A percentile compares a stretch with the other conserved stretches of the same genome.
phyloP scores from a whole-genome alignment of 37 sponge, comb jelly and placozoan species.

The Ianthella basta region DNA sequence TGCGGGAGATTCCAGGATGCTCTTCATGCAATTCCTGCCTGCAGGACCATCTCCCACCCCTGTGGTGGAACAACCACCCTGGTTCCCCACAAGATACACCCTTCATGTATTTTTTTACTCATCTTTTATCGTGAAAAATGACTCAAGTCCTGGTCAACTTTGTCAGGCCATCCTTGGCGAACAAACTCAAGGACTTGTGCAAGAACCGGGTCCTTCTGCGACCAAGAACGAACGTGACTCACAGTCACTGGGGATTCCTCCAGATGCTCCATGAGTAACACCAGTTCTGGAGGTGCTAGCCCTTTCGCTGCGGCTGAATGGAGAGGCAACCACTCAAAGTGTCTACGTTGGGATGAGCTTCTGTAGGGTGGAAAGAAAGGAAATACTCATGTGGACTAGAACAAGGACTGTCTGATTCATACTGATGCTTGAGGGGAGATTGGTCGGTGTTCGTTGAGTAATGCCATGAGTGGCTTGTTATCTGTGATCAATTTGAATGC shows the following conservation, averaged over 20 bases:
- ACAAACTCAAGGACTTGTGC: conserved; percentile 6
- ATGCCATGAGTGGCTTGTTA: conserved; percentile 14
- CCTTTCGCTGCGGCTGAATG: not conserved
- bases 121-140: not conserved
- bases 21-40: no score
- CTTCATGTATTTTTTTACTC: conserved; percentile 22
- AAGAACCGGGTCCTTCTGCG: not conserved
- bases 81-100: conserved; percentile 42
- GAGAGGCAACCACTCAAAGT: not conserved
- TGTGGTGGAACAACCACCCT: conserved; percentile 34
- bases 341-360: not conserved
- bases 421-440: not conserved
- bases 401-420: not conserved
- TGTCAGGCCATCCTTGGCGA: not conserved
- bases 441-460: not conserved
- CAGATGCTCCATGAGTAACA: conserved; percentile 5
- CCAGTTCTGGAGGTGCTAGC: not conserved
- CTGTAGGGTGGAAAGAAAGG: not conserved
- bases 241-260: not conserved
- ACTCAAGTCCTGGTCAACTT: not conserved
- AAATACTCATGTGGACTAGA: not conserved
- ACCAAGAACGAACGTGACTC: not conserved
- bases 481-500: conserved; percentile 9
- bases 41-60: conserved; percentile 5
- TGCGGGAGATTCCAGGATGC: conserved; percentile 27